These are phyloP conservation scores for Argyrosomus japonicus DNA, from an alignment of 2,113 vertebrate species.

Conservation along the genomic window DNA sequence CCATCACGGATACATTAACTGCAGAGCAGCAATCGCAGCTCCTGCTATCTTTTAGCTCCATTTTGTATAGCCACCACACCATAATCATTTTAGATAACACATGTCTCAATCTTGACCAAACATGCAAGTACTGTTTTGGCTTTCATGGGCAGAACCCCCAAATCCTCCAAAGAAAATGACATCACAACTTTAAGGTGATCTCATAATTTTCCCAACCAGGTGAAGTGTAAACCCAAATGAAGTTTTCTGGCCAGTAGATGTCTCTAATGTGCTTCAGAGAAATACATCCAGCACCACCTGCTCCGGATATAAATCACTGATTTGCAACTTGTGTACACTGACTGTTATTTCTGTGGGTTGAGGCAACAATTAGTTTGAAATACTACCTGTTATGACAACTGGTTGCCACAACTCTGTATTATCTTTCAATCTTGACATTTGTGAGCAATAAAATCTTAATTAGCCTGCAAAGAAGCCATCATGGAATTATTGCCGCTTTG, in stretches of 20 bases:
- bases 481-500: slow-evolving; percentile 4
- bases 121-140: not conserved
- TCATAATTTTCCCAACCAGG: not conserved
- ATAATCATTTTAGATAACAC: not conserved
- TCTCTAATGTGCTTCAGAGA: slow-evolving; percentile 55
- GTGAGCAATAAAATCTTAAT: slow-evolving; percentile 26
- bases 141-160: not conserved
- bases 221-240: not conserved
- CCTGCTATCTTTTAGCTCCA: not conserved
- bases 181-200: slow-evolving; percentile 19
- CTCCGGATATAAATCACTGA: slow-evolving; percentile 21
- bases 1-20: not conserved
- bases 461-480: slow-evolving; percentile 16
- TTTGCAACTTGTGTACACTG: not conserved
- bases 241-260: slow-evolving; percentile 65
- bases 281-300: not conserved
- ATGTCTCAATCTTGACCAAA: not conserved
- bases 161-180: slow-evolving; percentile 2
- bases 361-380: slow-evolving; percentile 26
- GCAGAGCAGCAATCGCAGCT: not conserved
- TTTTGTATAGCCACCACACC: not conserved
- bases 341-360: not conserved
- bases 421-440: slow-evolving; percentile 16
- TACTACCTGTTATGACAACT: slow-evolving; percentile 18
- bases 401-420: not conserved